Evolutionary conservation across 2,888 invertebrate species (phyloP).

Genomic region (Parascotia fuliginaria): DNA sequence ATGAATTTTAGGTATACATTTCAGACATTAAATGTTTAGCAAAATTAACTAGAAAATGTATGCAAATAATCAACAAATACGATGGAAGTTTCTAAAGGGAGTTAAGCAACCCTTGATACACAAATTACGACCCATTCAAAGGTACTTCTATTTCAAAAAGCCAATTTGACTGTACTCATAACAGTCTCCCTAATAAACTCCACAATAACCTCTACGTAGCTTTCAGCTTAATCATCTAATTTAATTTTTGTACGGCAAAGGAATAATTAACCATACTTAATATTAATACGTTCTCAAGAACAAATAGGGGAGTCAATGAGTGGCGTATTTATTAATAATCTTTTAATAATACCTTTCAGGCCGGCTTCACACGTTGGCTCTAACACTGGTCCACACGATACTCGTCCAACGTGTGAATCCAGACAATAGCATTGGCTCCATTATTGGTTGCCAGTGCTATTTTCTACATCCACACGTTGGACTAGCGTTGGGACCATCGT

Average conservation of each 20-base stretch:
- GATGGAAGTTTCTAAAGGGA: too few relatives aligned
- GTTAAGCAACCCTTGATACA: not conserved
- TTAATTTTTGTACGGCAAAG: conserved; percentile 5
- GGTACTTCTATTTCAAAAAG: not conserved
- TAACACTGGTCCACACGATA: too few relatives aligned
- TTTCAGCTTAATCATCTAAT: conserved; percentile 6
- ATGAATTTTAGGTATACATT: too few relatives aligned
- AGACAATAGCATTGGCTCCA: too few relatives aligned
- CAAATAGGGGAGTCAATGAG: conserved; percentile 15
- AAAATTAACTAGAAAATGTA: too few relatives aligned
- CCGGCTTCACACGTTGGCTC: too few relatives aligned
- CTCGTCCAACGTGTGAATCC: too few relatives aligned
- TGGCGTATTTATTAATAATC: conserved; percentile 34
- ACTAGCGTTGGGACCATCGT: too few relatives aligned
- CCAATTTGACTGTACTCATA: not conserved
- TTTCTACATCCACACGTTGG: too few relatives aligned
- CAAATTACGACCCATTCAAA: not conserved
- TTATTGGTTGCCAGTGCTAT: too few relatives aligned
- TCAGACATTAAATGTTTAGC: too few relatives aligned
- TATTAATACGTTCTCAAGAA: conserved; percentile 25
- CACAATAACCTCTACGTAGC: not conserved
- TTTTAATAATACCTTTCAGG: conserved; percentile 31
- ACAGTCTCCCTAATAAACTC: not conserved
- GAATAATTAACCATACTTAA: conserved; percentile 22
- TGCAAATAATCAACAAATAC: too few relatives aligned